These are phyloP conservation scores for Sesia bembeciformis DNA, from an alignment of 2,888 invertebrate genomes.

Conservation along the genomic window DNA sequence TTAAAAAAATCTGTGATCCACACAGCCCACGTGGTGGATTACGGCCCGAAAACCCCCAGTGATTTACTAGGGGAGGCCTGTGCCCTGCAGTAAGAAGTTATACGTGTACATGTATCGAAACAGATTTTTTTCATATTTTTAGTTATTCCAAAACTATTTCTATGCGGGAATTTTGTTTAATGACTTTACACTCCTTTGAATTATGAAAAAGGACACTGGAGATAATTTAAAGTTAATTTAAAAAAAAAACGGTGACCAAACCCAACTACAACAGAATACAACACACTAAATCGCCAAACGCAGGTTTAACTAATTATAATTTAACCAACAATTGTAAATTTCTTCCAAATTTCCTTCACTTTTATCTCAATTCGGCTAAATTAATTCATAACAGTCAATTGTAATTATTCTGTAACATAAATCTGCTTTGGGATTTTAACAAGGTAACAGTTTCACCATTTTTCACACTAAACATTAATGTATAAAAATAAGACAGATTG, in stretches of 20 bases:
- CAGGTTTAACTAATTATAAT: conserved; percentile 29
- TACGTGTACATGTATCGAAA: too few species aligned
- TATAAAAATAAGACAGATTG: not conserved
- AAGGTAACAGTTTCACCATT: not conserved
- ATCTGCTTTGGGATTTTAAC: conserved; percentile 35
- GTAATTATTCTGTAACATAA: conserved; percentile 14
- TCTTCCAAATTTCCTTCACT: conserved; percentile 13
- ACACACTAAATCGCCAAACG: conserved; percentile 39
- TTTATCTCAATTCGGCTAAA: not conserved
- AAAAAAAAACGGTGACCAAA: conserved; percentile 22
- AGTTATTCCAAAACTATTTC: too few species aligned
- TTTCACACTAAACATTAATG: too few species aligned
- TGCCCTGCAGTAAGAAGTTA: too few species aligned
- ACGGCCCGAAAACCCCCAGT: too few species aligned
- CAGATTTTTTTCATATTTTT: too few species aligned
- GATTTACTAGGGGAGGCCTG: too few species aligned
- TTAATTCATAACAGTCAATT: not conserved
- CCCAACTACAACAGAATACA: conserved; percentile 15
- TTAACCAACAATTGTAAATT: conserved; percentile 2
- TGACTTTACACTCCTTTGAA: not conserved
- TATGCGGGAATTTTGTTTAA: too few species aligned
- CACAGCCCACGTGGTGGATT: too few species aligned
- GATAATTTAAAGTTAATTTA: not conserved
- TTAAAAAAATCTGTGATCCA: too few species aligned
- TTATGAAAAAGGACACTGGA: not conserved